Evolutionary conservation across 1,140 invertebrate species (phyloP), one percentile per base, ranked within the genome.

Genomic region (Carcinoscorpius rotundicauda): DNA sequence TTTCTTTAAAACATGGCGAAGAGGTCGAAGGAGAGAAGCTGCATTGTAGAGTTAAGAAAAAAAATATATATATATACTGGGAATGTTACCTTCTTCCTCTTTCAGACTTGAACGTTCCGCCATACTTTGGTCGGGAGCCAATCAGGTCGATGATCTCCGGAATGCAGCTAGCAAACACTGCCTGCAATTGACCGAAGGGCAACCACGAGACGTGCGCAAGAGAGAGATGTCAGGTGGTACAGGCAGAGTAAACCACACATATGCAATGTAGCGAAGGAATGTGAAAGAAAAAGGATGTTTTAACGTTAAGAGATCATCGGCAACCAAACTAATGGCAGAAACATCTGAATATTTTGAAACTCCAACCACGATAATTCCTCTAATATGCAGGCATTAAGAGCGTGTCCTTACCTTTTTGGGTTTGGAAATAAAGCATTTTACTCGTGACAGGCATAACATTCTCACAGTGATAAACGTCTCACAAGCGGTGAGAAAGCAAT

Each of bases 401-500:
- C 93, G 81, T 94, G 94, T 82, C 93, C 93, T 86, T 97, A 98
- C 86, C 97, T 97, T 84, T 93, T 92, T 85, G 93, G 90, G 86
- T 91, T 93, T 81, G 93, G 93, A 85, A 98, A 93, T 86, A 97
- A 91, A 86, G 97, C 93, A 85, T 94, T 94, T 83, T 97, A 97
- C 87, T 97, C 93, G 29, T 29, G 29, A 29, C 29, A 29, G 29
- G 29, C 29, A 29, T 29, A 29, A 29, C 29, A 29, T 29, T 29
- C 29, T 29, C 29, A 29, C 29, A 2, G 29, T 29, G 29, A 29
- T 29, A 29, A 29, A 29, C 29, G 29, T 29, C 29, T 29, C 29
- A 29, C 29, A 29, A 29, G 29, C 29, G 29, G 29, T 29, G 29
- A 29, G 29, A 29, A 29, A 29, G 29, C 29, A 29, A 29, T 29